Base-by-base conservation (phyloP, 2,888 invertebrate genomes). In the Hecatera dysodea region DNA sequence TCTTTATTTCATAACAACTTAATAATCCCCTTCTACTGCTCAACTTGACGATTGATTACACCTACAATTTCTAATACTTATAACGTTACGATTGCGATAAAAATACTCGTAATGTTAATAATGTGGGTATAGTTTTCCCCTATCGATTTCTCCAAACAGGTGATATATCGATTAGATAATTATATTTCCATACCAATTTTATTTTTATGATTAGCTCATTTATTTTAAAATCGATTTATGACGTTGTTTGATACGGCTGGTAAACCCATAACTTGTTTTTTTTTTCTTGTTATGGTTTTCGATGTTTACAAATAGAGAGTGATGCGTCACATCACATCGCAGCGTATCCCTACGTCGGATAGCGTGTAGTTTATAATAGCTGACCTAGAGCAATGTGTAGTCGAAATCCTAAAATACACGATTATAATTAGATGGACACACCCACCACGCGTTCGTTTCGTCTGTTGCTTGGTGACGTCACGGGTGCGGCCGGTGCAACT, bases 371-470 rank as follows among this genome's bases (percentile, higher is more conserved):
- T 78, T 82, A 81, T 85, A 81, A 86, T 85, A 85, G 84, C 87
- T 90, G 91, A 91, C 91, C 92, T 89, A 90, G 88, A 88, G 83
- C 69, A 85, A 84, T 81, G 81, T 82, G 84, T 80, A 80, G 75
- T 77, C 76, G 73, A 82, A 85, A 83, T 86, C 85, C 85, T 79
- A 89, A 88, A 88, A 87, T 87, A 86, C 81, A 67, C 71, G 75
- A 82, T 81, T 92, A 93, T 90, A 92, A 90, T 91, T 93, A 92
- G 90, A 86, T 63, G 80, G 90, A 89, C 92, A 92, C 93, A 91
- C 93, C 92, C 91, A 90, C 91, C 78, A 86, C 76, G 86, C 59
- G 82, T 79, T 62, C 61, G 75, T 82, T 87, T 80, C 84, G 90
- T 90, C 88, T 90, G 86, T 72, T 88, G 86, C 71, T 84, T 67